A percentile compares a stretch with the other conserved stretches of the same genome.
Evolutionary conservation across 2,888 invertebrate genomes (phyloP).

Genomic region (Druceiella hillmani): DNA sequence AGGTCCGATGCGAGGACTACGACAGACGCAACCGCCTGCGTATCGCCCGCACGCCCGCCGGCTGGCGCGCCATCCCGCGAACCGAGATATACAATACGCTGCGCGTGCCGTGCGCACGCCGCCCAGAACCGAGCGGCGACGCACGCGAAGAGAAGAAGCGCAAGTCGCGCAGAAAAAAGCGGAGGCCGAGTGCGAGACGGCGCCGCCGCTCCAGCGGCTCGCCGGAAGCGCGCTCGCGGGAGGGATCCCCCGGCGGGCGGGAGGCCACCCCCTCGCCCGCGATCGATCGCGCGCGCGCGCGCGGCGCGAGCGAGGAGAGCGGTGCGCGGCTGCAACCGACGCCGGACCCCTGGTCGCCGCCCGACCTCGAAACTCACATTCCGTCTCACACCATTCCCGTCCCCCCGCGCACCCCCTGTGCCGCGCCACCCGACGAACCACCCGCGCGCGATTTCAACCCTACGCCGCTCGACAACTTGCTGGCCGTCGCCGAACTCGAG

Average conservation of each 20-base stretch:
- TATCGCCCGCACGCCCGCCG: constrained; percentile 72
- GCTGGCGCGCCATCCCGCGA: constrained; percentile 79
- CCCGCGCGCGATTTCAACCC: constrained; percentile 30
- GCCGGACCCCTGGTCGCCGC: constrained; percentile 34
- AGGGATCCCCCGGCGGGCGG: constrained; percentile 5
- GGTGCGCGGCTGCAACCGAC: constrained; percentile 18
- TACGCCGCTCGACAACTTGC: constrained; percentile 56
- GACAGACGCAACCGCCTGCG: constrained; percentile 80
- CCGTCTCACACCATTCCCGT: constrained; percentile 58
- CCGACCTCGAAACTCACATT: constrained; percentile 56
- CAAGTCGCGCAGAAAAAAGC: constrained; percentile 3
- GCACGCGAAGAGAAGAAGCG: constrained; percentile 12
- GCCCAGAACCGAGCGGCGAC: constrained; percentile 21
- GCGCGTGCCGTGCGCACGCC: constrained; percentile 31
- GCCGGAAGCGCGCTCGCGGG: constrained; percentile 12
- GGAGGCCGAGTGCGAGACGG: constrained; percentile 22
- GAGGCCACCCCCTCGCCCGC: constrained; percentile 13
- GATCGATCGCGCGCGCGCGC: too few relatives aligned
- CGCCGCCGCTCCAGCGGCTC: constrained; percentile 23
- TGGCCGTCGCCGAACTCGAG: constrained; percentile 60
- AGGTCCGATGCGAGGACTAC: constrained; percentile 84
- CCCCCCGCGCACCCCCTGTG: constrained; percentile 33
- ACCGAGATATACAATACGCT: constrained; percentile 59
- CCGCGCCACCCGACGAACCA: constrained; percentile 27
- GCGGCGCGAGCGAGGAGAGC: constrained; percentile 22